Conservation (phyloP, 2,797 vertebrate species). For the Acanthiza pusilla region DNA sequence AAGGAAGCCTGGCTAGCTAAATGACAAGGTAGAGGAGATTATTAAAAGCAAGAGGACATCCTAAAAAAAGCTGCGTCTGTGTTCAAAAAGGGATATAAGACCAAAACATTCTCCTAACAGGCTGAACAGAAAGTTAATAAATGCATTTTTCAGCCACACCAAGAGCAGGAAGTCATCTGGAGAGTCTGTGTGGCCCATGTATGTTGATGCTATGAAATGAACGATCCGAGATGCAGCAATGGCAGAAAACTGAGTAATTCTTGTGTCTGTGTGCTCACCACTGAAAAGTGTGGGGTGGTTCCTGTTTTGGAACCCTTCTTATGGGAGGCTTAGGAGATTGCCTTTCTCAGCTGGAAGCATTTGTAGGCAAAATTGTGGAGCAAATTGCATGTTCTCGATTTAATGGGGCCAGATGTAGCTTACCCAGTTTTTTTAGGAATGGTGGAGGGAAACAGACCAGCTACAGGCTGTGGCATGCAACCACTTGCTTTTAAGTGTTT, state of each 20-base stretch:
- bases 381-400: neutral
- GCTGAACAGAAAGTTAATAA: neutral
- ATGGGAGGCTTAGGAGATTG: neutral
- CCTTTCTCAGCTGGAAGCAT: neutral
- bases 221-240: rapidly evolving
- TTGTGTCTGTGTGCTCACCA: neutral
- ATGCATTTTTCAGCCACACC: neutral
- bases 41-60: neutral
- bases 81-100: neutral
- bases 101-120: neutral
- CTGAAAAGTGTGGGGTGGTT: neutral
- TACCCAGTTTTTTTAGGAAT: neutral
- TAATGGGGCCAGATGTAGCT: neutral
- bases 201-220: neutral
- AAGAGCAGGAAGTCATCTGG: neutral
- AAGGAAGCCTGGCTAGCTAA: neutral
- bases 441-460: neutral
- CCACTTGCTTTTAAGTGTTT: neutral
- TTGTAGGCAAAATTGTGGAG: neutral
- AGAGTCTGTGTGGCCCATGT: neutral
- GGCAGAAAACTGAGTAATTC: neutral
- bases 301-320: neutral
- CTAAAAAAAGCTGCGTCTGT: neutral
- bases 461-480: neutral
- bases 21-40: neutral